Conservation (phyloP, 2,888 invertebrate genomes). For the Baccha elongata region DNA sequence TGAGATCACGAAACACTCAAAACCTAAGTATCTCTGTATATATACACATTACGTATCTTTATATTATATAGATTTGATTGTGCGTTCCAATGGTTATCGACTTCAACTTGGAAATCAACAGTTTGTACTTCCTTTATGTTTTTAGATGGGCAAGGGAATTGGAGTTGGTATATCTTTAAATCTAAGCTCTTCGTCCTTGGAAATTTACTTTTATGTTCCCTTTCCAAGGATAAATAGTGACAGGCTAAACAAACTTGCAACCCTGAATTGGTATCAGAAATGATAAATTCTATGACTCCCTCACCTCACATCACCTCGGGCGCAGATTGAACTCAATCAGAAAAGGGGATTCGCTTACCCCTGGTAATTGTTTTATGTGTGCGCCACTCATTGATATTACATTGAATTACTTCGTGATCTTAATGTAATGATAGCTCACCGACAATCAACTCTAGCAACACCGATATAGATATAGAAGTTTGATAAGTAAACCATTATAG, state of each 20-base stretch:
- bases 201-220: slow-evolving; percentile 38
- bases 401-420: slow-evolving; percentile 59
- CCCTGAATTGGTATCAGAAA: slow-evolving; percentile 32
- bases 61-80: slow-evolving; percentile 29
- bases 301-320: not conserved
- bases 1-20: slow-evolving; percentile 67
- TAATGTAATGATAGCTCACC: slow-evolving; percentile 62
- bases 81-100: slow-evolving; percentile 60
- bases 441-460: slow-evolving; percentile 16
- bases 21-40: slow-evolving; percentile 28
- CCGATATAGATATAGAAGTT: slow-evolving; percentile 19
- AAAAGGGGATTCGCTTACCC: not conserved
- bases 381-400: slow-evolving; percentile 65
- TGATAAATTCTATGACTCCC: slow-evolving; percentile 50
- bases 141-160: not conserved
- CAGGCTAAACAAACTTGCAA: slow-evolving; percentile 30
- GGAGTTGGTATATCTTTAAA: not conserved
- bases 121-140: slow-evolving; percentile 32
- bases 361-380: slow-evolving; percentile 69
- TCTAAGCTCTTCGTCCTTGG: not conserved
- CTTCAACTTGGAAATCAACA: slow-evolving; percentile 63
- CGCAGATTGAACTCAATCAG: slow-evolving; percentile 4
- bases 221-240: slow-evolving; percentile 23
- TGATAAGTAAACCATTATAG: slow-evolving; percentile 22
- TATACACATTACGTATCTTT: slow-evolving; percentile 9